These are phyloP conservation scores for Itoplectis maculator DNA, from an alignment of 2,888 invertebrate genomes.

Conservation along the genomic window DNA sequence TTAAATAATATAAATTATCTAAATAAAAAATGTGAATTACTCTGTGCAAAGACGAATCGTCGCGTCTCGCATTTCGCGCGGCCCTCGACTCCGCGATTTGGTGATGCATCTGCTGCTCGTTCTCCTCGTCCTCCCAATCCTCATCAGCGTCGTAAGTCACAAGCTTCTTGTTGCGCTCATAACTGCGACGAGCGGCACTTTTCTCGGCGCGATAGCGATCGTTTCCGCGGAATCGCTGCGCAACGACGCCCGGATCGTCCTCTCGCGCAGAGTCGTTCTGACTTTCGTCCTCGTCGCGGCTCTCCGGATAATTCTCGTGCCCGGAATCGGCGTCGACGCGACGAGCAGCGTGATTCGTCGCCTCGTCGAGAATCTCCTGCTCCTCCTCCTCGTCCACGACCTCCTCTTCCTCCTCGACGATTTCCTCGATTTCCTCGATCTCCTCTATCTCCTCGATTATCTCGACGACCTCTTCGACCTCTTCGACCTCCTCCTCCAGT, in stretches of 20 bases:
- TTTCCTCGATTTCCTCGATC: conserved; percentile 75
- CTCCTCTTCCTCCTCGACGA: conserved; percentile 66
- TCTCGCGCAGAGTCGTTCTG: conserved; percentile 39
- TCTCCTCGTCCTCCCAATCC: conserved; percentile 83
- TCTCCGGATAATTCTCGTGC: conserved; percentile 57
- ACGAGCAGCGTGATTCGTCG: conserved; percentile 36
- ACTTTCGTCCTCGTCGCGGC: conserved; percentile 47
- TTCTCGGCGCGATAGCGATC: conserved; percentile 14
- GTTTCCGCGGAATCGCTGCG: conserved; percentile 11
- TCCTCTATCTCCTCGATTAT: conserved; percentile 81
- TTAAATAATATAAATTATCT: too few relatives aligned
- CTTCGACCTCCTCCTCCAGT: conserved; percentile 77
- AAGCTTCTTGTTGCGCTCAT: conserved; percentile 70
- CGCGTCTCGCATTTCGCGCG: conserved; percentile 30
- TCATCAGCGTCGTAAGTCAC: conserved; percentile 80
- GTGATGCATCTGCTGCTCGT: conserved; percentile 73
- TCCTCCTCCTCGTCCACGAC: conserved; percentile 66
- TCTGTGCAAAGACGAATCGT: neutral
- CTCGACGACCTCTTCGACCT: conserved; percentile 80
- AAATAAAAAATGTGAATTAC: neutral
- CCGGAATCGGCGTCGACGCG: conserved; percentile 10
- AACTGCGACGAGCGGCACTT: conserved; percentile 50
- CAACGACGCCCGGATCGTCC: neutral
- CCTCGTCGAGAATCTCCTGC: conserved; percentile 49
- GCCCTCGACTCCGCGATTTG: conserved; percentile 13